Conservation (phyloP, 2,797 vertebrate genomes). For the Gambelia wislizenii region DNA sequence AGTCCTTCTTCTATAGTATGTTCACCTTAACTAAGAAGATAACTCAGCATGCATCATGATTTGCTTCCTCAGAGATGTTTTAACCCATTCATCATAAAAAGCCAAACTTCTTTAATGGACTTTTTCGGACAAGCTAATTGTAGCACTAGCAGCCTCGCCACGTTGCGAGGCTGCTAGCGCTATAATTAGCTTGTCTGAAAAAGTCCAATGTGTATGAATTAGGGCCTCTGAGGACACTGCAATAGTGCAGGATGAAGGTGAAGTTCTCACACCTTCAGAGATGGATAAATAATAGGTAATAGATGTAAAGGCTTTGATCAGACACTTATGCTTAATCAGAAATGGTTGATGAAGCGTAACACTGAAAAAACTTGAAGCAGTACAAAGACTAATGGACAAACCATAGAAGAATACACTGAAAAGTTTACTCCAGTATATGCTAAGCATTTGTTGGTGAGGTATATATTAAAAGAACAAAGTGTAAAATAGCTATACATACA, state of each 20-base stretch:
- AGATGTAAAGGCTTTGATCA: not conserved
- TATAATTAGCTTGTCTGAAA: too few species aligned
- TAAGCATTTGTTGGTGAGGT: not conserved
- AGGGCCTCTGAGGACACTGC: not conserved
- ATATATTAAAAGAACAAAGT: not conserved
- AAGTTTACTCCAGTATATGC: not conserved
- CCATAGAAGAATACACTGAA: not conserved
- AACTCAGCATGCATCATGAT: not conserved
- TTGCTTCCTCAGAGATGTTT: not conserved
- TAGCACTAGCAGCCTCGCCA: too few species aligned
- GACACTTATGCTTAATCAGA: not conserved
- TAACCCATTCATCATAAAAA: not conserved
- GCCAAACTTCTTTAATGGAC: conserved; percentile 5
- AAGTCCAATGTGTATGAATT: conserved; percentile 4
- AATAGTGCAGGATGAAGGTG: not conserved
- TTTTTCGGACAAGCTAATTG: too few species aligned
- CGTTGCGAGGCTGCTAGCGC: too few species aligned
- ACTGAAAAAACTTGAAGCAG: not conserved
- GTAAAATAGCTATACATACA: not conserved
- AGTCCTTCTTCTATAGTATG: not conserved
- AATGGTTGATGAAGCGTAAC: not conserved
- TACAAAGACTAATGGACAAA: not conserved
- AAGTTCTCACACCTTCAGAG: not conserved
- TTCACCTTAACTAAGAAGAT: conserved; percentile 8
- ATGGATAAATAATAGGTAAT: not conserved